Evolutionary conservation across 2,113 vertebrate genomes (phyloP), one percentile per base, ranked within the genome.

Genomic region (Arvicanthis niloticus): DNA sequence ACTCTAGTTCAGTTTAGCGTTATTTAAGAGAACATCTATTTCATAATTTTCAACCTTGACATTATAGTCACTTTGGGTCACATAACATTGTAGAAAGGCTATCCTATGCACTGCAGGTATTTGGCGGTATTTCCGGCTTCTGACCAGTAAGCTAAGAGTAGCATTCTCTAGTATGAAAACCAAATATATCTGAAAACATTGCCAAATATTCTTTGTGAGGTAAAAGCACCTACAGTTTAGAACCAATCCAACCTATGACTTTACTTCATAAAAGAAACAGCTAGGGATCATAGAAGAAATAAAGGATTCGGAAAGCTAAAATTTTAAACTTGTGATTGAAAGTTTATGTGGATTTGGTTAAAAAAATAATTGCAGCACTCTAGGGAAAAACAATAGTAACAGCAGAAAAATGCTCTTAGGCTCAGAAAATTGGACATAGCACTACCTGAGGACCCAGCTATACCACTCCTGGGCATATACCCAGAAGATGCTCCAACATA

Each of bases 211-310:
- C 85, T 87, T 37, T 51, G 42, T 68, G 45, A 17, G 62, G 11
- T 37, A 37, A 67, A 77, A 87, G 34, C 0, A 76, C 19, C 68
- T 95, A 51, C 9, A 86, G n/a, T 95, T 94, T 86, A 80, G 51
- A 89, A 72, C 19, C 42, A 70, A 80, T 93, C 31, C 73, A 96
- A 73, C 19, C 22, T 76, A 65, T 73, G n/a, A 89, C 29, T 7
- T 91, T 51, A 86, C 88, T 97, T 96, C 65, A 89, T 73, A 94
- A 93, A 81, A 65, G 29, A 76, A n/a, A 45, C 94, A 67, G 34
- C 42, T 82, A 77, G 88, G 45, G 37, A 40, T 34, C 21, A 89
- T n/a, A 67, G 53, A 78, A 48, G 2, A 88, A 82, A 95, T 42
- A 91, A 89, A 76, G 9, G 24, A 65, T 16, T 68, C 10, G 37